Percentiles rank a stretch among this genome's conserved stretches.
Conservation (phyloP, 1,140 invertebrate species). For the Drosophila rhopaloa region DNA sequence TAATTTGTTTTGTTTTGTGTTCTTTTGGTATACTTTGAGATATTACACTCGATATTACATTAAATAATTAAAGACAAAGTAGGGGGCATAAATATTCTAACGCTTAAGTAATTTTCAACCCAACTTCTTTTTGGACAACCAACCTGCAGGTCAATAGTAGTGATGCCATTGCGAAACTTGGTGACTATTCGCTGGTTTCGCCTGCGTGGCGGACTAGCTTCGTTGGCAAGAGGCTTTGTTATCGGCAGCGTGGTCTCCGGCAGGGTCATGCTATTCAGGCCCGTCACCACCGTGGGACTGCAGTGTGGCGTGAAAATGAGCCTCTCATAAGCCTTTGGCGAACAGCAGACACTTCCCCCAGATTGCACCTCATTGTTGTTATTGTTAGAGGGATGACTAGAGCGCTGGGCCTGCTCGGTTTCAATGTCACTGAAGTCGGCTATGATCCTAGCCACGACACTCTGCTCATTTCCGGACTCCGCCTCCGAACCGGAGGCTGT, state of each 20-base stretch:
- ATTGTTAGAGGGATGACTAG: conserved; percentile 8
- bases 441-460: conserved; percentile 80
- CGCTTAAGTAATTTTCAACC: too few species aligned
- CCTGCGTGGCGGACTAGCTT: conserved; percentile 59
- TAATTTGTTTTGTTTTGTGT: too few species aligned
- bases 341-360: conserved; percentile 24
- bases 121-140: background rate
- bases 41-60: too few species aligned
- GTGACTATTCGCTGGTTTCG: conserved; percentile 79
- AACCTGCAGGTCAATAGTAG: conserved; percentile 74
- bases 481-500: conserved; percentile 55
- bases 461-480: conserved; percentile 70
- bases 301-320: conserved; percentile 61
- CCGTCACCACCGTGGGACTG: conserved; percentile 17
- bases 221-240: conserved; percentile 34
- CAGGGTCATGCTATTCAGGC: conserved; percentile 34
- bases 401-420: conserved; percentile 64
- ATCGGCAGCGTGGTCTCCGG: conserved; percentile 61
- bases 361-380: conserved; percentile 29
- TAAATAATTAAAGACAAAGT: too few species aligned
- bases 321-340: conserved; percentile 48
- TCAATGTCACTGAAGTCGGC: conserved; percentile 83
- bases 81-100: too few species aligned
- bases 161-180: conserved; percentile 80
- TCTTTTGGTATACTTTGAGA: too few species aligned